phyloP scores from a whole-genome alignment of 2,797 vertebrate genomes.

The Clamator glandarius region DNA sequence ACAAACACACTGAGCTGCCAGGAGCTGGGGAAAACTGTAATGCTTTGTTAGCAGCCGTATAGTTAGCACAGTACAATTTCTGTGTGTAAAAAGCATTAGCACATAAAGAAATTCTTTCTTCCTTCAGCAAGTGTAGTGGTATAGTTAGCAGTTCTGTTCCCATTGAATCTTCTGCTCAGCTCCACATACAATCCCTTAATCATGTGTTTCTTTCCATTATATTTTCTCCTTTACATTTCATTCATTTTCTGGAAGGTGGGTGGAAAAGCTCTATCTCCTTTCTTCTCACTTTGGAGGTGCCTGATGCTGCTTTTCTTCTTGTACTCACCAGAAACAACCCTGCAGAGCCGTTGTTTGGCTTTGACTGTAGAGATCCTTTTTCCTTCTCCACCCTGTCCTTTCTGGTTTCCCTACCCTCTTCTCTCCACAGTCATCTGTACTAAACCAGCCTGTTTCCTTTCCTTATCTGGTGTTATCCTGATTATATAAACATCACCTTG shows the following conservation, averaged over 20 bases:
- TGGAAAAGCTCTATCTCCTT: background rate
- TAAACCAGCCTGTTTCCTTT: constrained; percentile 35
- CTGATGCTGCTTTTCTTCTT: background rate
- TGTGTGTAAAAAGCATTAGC: background rate
- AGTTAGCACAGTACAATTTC: background rate
- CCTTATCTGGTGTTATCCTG: background rate
- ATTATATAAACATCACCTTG: background rate
- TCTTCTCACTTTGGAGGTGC: background rate
- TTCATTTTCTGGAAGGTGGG: background rate
- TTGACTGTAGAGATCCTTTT: background rate
- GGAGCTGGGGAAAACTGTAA: background rate
- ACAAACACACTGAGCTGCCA: background rate
- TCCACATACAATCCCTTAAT: background rate
- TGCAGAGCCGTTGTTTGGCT: background rate
- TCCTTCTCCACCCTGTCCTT: background rate
- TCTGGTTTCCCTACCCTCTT: constrained; percentile 21
- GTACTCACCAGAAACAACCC: background rate
- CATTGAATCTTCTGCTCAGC: background rate
- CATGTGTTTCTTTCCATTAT: background rate
- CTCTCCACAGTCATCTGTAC: background rate
- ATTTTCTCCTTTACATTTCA: background rate
- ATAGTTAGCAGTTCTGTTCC: background rate
- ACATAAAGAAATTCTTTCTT: background rate
- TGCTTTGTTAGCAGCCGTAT: background rate
- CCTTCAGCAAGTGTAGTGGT: background rate